phyloP scores from a whole-genome alignment of 2,113 vertebrate species.

The human region DNA sequence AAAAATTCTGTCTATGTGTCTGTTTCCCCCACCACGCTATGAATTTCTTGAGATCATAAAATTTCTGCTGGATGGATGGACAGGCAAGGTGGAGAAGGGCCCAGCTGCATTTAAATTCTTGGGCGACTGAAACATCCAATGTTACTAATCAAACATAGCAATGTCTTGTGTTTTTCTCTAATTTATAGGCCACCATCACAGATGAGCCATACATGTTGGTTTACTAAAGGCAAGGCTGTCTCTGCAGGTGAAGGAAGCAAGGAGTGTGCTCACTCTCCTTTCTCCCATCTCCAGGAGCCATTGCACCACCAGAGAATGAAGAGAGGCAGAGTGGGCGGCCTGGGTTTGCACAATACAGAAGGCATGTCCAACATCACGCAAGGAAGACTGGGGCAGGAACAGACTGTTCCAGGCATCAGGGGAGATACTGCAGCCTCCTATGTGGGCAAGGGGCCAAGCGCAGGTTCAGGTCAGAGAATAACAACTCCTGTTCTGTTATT shows the following conservation, averaged over 20 bases:
- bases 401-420: not conserved
- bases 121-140: not conserved
- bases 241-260: not conserved
- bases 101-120: not conserved
- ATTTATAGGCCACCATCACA: not conserved
- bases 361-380: not conserved
- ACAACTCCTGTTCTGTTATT: slow-evolving; percentile 33
- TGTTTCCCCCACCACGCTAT: not conserved
- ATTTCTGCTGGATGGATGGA: not conserved
- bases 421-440: not conserved
- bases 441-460: not conserved
- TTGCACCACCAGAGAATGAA: not conserved
- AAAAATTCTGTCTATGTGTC: not conserved
- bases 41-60: not conserved
- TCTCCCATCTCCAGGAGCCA: not conserved
- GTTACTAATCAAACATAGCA: not conserved
- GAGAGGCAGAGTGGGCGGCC: not conserved
- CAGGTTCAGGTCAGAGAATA: not conserved
- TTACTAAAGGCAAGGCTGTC: not conserved
- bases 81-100: not conserved
- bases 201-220: not conserved
- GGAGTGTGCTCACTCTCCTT: not conserved
- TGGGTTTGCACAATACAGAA: not conserved
- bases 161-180: not conserved
- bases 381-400: not conserved